Evolutionary conservation across 92 coral and sea anemone species (phyloP).

Genomic region (Palythoa caribaeorum): DNA sequence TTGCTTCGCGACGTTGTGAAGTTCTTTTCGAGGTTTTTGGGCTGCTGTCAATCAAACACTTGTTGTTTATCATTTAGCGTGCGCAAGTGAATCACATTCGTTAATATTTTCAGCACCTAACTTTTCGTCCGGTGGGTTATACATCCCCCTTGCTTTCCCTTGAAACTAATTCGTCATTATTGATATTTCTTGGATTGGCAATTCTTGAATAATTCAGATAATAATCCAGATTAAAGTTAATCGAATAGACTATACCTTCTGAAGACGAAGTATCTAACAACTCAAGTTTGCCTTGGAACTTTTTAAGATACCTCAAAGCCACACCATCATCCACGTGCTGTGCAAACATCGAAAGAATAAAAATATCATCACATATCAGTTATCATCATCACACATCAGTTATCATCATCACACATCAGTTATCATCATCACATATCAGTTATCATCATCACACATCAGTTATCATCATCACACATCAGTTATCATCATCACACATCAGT

Average conservation of each 20-base stretch:
- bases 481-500: neutral
- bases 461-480: neutral
- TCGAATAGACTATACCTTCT: constrained; percentile 19
- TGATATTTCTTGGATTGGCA: neutral
- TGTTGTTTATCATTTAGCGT: too few species aligned
- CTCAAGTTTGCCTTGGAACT: constrained; percentile 79
- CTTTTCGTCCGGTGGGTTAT: too few species aligned
- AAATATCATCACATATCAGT: neutral
- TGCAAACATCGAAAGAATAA: neutral
- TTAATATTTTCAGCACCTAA: too few species aligned
- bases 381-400: neutral
- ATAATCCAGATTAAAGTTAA: neutral
- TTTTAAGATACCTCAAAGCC: constrained; percentile 71
- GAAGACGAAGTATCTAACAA: constrained; percentile 53
- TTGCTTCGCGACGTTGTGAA: too few species aligned
- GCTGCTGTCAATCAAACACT: too few species aligned
- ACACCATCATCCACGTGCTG: constrained; percentile 79
- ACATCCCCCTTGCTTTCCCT: too few species aligned
- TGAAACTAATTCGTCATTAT: neutral
- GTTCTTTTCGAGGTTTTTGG: too few species aligned
- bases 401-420: neutral
- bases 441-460: neutral
- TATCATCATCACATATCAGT: neutral
- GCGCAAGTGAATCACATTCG: too few species aligned
- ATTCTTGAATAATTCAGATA: neutral